These are phyloP conservation scores for Labeo rohita DNA, from an alignment of 2,113 vertebrate species.

Conservation along the genomic window DNA sequence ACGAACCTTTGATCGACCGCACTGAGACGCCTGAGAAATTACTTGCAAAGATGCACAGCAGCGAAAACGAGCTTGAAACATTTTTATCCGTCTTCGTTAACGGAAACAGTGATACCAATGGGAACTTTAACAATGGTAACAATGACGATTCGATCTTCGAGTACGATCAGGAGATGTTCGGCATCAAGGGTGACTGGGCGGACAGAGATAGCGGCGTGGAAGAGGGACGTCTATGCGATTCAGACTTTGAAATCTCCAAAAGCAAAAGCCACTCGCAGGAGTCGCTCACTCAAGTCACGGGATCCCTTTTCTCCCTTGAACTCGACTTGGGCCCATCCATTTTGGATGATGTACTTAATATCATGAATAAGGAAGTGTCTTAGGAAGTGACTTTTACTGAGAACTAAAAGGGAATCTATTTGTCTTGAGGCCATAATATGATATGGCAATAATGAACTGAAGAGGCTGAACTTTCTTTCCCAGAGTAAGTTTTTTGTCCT, in stretches of 20 bases:
- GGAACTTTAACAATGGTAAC: constrained; percentile 65
- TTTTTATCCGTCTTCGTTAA: constrained; percentile 56
- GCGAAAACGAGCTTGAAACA: constrained; percentile 56
- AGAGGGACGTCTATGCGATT: constrained; percentile 78
- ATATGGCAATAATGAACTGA: constrained; percentile 63
- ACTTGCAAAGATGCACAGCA: constrained; percentile 64
- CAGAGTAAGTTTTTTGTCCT: constrained; percentile 65
- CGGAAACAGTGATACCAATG: constrained; percentile 51
- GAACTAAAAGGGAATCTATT: constrained; percentile 66
- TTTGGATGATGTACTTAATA: constrained; percentile 95
- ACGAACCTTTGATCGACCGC: constrained; percentile 74
- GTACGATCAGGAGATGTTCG: constrained; percentile 84
- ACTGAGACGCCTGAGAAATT: constrained; percentile 75
- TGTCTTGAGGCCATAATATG: constrained; percentile 54
- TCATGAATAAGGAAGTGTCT: constrained; percentile 88
- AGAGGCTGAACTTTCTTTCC: constrained; percentile 65
- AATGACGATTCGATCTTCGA: constrained; percentile 70
- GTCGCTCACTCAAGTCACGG: constrained; percentile 86
- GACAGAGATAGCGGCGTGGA: constrained; percentile 85
- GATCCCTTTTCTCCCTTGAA: constrained; percentile 91
- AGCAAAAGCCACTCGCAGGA: constrained; percentile 84
- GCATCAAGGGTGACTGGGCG: constrained; percentile 85
- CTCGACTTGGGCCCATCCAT: constrained; percentile 97
- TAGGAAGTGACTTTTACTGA: constrained; percentile 64
- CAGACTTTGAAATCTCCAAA: constrained; percentile 81